A percentile compares a stretch with the other conserved stretches of the same genome.
Evolutionary conservation across 2,113 vertebrate genomes (phyloP).

Genomic region (Salvelinus namaycush): DNA sequence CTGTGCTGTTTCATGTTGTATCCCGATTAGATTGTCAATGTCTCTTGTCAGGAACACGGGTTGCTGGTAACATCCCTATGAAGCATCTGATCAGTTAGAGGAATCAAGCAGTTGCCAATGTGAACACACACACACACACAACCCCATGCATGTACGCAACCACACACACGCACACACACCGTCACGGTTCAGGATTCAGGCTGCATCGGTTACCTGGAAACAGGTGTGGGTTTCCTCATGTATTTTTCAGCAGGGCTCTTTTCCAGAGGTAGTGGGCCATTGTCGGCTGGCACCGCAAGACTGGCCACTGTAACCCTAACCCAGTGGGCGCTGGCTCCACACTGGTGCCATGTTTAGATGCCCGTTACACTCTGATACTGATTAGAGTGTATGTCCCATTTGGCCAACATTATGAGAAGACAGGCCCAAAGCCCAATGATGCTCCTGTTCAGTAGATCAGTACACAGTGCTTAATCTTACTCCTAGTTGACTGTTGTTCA

Average conservation of each 20-base stretch:
- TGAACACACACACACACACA: constrained; percentile 26
- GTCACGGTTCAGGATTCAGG: constrained; percentile 58
- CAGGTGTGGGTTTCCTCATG: constrained; percentile 79
- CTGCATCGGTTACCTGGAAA: constrained; percentile 80
- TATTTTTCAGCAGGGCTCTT: constrained; percentile 74
- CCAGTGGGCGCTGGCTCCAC: background rate
- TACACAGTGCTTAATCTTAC: background rate
- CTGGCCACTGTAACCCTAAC: constrained; percentile 58
- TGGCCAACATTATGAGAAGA: background rate
- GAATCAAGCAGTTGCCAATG: constrained; percentile 34
- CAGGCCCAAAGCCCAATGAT: background rate
- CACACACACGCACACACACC: constrained; percentile 16
- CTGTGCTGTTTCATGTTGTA: constrained; percentile 40
- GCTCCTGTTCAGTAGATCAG: background rate
- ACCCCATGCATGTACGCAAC: constrained; percentile 17
- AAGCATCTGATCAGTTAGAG: constrained; percentile 49
- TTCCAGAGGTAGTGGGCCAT: constrained; percentile 64
- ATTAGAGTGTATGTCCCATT: too few species aligned
- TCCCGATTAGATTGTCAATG: constrained; percentile 21
- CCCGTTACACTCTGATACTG: background rate
- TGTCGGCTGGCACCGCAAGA: constrained; percentile 58
- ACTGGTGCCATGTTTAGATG: constrained; percentile 3
- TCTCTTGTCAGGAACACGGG: constrained; percentile 8
- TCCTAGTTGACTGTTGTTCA: background rate
- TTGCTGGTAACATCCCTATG: constrained; percentile 37